Percentiles rank a stretch among this genome's conserved stretches.
Conservation (phyloP, 2,113 vertebrate species). For the Acrocephalus arundinaceus region DNA sequence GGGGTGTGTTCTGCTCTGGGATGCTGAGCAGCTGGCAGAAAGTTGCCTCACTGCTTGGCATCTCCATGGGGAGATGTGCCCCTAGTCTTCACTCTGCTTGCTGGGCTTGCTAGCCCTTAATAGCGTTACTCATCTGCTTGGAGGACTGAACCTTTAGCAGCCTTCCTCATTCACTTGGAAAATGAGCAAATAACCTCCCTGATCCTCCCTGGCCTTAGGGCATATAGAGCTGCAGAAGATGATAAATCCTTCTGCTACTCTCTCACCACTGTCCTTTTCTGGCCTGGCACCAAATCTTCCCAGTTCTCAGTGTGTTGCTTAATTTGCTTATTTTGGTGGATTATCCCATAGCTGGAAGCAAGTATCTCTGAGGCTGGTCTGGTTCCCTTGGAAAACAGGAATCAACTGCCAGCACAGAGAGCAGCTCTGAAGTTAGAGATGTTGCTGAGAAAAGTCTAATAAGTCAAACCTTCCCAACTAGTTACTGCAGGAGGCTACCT, state of each 20-base stretch:
- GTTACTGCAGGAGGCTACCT: not conserved
- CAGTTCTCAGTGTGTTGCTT: not conserved
- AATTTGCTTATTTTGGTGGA: not conserved
- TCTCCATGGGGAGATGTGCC: not conserved
- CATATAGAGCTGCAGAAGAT: not conserved
- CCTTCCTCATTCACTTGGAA: not conserved
- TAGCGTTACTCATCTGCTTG: not conserved
- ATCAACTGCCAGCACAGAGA: not conserved
- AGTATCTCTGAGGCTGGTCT: not conserved
- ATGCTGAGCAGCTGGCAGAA: not conserved
- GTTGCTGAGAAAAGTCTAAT: not conserved
- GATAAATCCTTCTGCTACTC: not conserved
- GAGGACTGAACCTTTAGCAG: not conserved
- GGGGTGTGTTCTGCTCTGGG: not conserved
- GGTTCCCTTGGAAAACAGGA: not conserved
- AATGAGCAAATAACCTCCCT: not conserved
- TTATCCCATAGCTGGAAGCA: not conserved
- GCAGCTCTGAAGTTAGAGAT: not conserved
- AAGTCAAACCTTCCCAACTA: not conserved
- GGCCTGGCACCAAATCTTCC: not conserved
- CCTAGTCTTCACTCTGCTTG: not conserved
- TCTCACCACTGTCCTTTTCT: not conserved
- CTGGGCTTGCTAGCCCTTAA: fast-evolving
- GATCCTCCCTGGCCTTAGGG: not conserved
- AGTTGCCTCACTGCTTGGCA: not conserved